Base-by-base conservation (phyloP, 2,888 invertebrate genomes). In the Troides helena region DNA sequence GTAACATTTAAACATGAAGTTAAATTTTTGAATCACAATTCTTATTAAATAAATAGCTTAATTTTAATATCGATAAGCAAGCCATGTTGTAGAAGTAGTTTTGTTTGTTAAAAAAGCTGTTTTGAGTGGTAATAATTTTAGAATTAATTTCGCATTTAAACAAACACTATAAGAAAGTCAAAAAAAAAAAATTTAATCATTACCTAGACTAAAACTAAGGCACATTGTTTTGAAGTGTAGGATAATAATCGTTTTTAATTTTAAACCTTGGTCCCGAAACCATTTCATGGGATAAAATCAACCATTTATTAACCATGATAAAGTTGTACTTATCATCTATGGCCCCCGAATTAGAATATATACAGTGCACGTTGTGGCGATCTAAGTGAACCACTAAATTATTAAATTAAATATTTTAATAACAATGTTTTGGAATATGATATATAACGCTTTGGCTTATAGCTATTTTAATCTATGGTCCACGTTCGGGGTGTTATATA, bases 201-300 rank as follows among this genome's bases (percentile, higher is more conserved):
- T 69, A 65, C 7, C 58, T 66, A 62, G 8, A n/a, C 43, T 69
- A 66, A 60, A 69, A 70, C 70, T 71, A 72, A 71, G 71, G 71
- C 73, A 73, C 73, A 67, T 68, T 71, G 64, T 36, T 70, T 68
- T 69, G 72, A 71, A 67, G 60, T 66, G 60, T 50, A 50, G 18
- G 53, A 60, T 53, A 65, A 69, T 66, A 60, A 56, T 53, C 63
- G 23, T 62, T 68, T 60, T 63, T 21, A 36, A 56, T 21, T 36
- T 30, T 60, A 64, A 68, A 64, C 65, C 68, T 74, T 75, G 75
- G 74, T 73, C 75, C 75, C 75, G 64, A 69, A 71, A 62, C 30
- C 43, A 59, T 68, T 63, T 46, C 43, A 69, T 63, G 67, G 71
- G 69, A 66, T 61, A 65, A 21, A 57, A 62, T 21, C 12, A 36